These are phyloP conservation scores for Mobula hypostoma DNA, from an alignment of 2,113 vertebrate genomes.

Conservation along the genomic window DNA sequence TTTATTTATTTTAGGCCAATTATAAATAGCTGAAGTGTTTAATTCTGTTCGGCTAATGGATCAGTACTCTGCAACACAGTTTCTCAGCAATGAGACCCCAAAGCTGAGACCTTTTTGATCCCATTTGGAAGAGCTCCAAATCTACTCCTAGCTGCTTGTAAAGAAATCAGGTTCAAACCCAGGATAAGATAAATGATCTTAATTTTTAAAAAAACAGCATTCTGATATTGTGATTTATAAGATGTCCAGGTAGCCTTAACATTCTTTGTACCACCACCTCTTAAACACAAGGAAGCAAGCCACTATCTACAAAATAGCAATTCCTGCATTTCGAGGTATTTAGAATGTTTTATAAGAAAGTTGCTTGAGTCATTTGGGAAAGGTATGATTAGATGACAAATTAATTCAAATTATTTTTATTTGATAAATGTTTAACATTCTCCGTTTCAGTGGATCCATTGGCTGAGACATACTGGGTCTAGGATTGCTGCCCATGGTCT, in stretches of 20 bases:
- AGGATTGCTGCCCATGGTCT: no score
- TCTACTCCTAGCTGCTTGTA: neutral
- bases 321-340: neutral
- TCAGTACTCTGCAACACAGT: no score
- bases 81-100: no score
- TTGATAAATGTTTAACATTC: neutral
- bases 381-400: neutral
- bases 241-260: neutral
- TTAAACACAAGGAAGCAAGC: neutral
- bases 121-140: neutral
- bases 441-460: neutral
- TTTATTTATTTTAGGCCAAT: no score
- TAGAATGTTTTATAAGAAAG: neutral
- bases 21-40: no score
- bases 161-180: neutral
- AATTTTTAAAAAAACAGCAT: neutral
- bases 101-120: no score
- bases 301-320: neutral
- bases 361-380: neutral
- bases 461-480: neutral
- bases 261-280: neutral
- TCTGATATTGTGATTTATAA: neutral
- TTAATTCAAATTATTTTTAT: neutral
- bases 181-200: neutral
- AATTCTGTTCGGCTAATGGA: no score